Evolutionary conservation across 2,797 vertebrate species (phyloP).

Genomic region (Myiothlypis chrysogaster): DNA sequence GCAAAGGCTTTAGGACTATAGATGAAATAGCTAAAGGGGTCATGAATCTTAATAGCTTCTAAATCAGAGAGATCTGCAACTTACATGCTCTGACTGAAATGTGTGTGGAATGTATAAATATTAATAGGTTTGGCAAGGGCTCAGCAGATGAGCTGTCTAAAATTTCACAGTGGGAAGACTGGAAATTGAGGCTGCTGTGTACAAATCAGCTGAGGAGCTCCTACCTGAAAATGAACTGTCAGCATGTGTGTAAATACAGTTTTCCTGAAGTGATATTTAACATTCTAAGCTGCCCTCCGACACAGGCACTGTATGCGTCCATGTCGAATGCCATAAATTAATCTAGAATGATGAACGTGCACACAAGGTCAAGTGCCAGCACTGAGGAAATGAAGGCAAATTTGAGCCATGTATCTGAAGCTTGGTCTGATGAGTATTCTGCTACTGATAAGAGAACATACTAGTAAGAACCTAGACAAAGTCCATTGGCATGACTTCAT

Average conservation of each 20-base stretch:
- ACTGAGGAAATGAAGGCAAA: not conserved
- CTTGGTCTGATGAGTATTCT: not conserved
- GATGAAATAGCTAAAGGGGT: conserved; percentile 75
- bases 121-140: conserved; percentile 69
- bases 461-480: not conserved
- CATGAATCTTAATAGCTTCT: conserved; percentile 81
- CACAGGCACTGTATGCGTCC: not conserved
- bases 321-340: not conserved
- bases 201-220: conserved; percentile 37
- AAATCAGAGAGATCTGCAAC: conserved; percentile 77
- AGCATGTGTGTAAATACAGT: conserved; percentile 67
- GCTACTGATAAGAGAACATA: not conserved
- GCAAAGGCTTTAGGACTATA: conserved; percentile 49
- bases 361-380: not conserved
- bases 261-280: conserved; percentile 65
- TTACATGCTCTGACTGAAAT: conserved; percentile 71
- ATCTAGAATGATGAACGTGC: not conserved
- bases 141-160: conserved; percentile 72
- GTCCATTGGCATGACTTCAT: not conserved
- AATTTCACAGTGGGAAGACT: conserved; percentile 75
- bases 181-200: conserved; percentile 63
- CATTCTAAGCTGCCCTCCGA: not conserved
- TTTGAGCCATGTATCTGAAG: not conserved
- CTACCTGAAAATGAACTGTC: conserved; percentile 75
- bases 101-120: conserved; percentile 78